Evolutionary conservation across 2,113 vertebrate species (phyloP).

Genomic region (Ramphastos sulfuratus): DNA sequence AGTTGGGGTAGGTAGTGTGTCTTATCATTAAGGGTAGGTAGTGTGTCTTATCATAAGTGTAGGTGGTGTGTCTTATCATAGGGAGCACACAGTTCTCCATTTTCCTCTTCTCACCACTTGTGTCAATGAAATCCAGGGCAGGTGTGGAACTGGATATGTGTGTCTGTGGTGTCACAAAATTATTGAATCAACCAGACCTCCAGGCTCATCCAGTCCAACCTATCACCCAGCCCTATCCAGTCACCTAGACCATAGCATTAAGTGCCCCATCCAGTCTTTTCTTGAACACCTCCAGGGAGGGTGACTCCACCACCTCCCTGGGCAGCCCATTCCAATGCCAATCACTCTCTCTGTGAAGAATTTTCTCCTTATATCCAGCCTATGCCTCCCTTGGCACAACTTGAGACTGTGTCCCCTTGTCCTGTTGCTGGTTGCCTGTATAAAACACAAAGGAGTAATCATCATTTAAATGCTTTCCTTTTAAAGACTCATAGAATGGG

Average conservation of each 20-base stretch:
- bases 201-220: too few relatives aligned
- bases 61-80: not conserved
- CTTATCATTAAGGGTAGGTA: not conserved
- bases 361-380: too few relatives aligned
- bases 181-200: too few relatives aligned
- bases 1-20: not conserved
- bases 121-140: not conserved
- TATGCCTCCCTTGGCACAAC: too few relatives aligned
- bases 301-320: too few relatives aligned
- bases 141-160: not conserved
- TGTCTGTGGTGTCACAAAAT: not conserved
- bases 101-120: not conserved
- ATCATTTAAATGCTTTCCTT: not conserved
- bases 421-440: not conserved
- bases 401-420: too few relatives aligned
- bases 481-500: not conserved
- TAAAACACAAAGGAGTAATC: not conserved
- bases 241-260: too few relatives aligned
- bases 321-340: too few relatives aligned
- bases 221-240: too few relatives aligned
- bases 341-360: too few relatives aligned
- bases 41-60: not conserved
- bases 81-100: not conserved
- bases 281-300: too few relatives aligned
- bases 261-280: too few relatives aligned